phyloP scores from a whole-genome alignment of 2,113 vertebrate species.

The Zosterops japonicus region DNA sequence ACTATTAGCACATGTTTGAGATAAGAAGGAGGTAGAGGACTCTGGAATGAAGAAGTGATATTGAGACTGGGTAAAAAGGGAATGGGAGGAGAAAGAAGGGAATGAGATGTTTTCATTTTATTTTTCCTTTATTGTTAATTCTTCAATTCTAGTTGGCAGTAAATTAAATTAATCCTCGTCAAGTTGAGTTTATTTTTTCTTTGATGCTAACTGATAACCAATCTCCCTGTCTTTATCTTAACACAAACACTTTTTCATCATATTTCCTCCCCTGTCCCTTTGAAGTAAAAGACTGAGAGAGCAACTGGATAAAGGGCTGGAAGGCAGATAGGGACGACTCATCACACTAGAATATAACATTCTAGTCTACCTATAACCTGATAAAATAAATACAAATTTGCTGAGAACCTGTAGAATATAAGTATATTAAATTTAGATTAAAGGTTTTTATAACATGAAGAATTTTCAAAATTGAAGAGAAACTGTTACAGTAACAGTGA shows the following conservation, averaged over 20 bases:
- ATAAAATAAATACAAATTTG: neutral
- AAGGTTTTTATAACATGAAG: neutral
- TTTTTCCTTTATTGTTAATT: neutral
- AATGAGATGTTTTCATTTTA: neutral
- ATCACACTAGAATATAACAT: neutral
- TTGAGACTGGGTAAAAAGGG: neutral
- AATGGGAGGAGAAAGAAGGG: fast-evolving
- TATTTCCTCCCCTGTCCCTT: neutral
- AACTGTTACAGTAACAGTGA: neutral
- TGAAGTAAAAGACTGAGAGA: neutral
- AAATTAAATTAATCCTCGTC: neutral
- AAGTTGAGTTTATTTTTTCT: neutral
- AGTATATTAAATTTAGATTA: neutral
- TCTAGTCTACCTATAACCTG: neutral
- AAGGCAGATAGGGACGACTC: neutral
- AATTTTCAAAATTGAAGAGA: neutral
- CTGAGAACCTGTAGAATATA: neutral
- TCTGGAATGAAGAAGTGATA: neutral
- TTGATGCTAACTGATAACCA: fast-evolving
- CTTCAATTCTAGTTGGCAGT: neutral
- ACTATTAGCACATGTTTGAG: neutral
- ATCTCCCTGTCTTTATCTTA: neutral
- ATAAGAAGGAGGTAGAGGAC: neutral
- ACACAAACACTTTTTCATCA: neutral
- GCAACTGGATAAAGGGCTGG: neutral